Evolutionary conservation across 2,888 invertebrate genomes (phyloP).

Genomic region (Schrankia costaestrigalis): DNA sequence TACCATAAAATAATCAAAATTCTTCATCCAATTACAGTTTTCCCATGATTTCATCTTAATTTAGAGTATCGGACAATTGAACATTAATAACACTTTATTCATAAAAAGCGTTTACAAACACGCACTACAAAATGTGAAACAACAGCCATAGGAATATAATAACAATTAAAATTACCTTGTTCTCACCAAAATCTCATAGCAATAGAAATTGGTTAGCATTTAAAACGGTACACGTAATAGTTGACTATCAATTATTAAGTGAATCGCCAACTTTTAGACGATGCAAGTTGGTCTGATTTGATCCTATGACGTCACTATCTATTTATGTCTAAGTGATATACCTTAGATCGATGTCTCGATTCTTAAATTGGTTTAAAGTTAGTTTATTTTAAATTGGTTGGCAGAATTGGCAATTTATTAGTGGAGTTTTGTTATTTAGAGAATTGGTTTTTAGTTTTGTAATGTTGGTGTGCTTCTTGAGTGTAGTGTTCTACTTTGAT

Average conservation of each 20-base stretch:
- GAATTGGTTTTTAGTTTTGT: too few relatives aligned
- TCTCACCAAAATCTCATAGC: slow-evolving; percentile 6
- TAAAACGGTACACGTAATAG: slow-evolving; percentile 47
- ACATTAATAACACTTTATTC: too few relatives aligned
- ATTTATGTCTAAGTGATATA: slow-evolving; percentile 51
- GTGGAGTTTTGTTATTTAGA: background rate
- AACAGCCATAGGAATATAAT: slow-evolving; percentile 1
- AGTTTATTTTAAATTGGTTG: slow-evolving; percentile 12
- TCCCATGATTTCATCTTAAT: too few relatives aligned
- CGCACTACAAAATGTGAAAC: slow-evolving; percentile 6
- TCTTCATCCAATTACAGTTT: too few relatives aligned
- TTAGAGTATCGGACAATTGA: too few relatives aligned
- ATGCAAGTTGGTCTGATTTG: slow-evolving; percentile 57
- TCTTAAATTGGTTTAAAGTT: slow-evolving; percentile 14
- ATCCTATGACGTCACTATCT: slow-evolving; percentile 64
- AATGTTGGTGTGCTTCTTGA: too few relatives aligned
- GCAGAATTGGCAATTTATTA: slow-evolving; percentile 4
- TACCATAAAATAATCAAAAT: too few relatives aligned
- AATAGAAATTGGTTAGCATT: slow-evolving; percentile 18
- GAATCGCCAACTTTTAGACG: slow-evolving; percentile 61
- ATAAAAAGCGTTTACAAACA: slow-evolving; percentile 5
- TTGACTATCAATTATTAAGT: slow-evolving; percentile 61
- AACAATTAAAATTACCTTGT: background rate
- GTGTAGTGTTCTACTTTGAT: too few relatives aligned
- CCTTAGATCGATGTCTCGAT: slow-evolving; percentile 20